Conservation (phyloP, 2,888 invertebrate species). For the Tenthredo distinguenda region DNA sequence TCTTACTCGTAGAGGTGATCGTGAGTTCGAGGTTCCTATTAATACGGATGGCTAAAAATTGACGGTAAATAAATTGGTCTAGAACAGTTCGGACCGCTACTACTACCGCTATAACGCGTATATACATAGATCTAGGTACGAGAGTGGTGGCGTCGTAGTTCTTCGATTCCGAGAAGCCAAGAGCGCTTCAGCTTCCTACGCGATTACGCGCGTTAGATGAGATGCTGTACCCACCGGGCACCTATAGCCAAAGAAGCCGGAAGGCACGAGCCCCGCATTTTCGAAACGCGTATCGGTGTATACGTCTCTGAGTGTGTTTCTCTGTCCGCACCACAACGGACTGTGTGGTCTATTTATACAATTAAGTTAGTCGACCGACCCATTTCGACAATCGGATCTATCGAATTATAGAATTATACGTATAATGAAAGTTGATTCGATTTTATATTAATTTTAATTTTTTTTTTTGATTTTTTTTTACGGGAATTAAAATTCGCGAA, state of each 20-base stretch:
- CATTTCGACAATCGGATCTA: constrained; percentile 2
- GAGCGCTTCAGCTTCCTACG: not conserved
- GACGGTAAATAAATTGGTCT: not conserved
- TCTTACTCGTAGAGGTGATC: not conserved
- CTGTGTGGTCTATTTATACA: not conserved
- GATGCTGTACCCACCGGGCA: not conserved
- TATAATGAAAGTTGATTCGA: not conserved
- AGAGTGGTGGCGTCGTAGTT: not conserved
- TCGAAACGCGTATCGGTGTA: not conserved
- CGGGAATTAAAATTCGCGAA: too few relatives aligned
- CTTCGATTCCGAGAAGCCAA: not conserved
- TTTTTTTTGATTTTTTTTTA: too few relatives aligned
- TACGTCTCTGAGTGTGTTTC: not conserved
- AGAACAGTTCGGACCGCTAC: not conserved
- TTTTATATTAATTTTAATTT: too few relatives aligned
- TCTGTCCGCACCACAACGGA: not conserved
- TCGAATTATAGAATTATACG: not conserved
- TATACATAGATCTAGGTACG: not conserved
- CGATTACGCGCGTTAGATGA: not conserved
- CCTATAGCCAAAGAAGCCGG: not conserved
- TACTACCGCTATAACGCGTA: not conserved
- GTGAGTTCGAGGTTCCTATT: not conserved
- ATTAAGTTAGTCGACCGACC: constrained; percentile 2
- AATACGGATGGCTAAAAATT: not conserved
- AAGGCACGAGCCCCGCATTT: constrained; percentile 14